Conservation (phyloP, 1,140 invertebrate species). For the Glossosoma conforme region DNA sequence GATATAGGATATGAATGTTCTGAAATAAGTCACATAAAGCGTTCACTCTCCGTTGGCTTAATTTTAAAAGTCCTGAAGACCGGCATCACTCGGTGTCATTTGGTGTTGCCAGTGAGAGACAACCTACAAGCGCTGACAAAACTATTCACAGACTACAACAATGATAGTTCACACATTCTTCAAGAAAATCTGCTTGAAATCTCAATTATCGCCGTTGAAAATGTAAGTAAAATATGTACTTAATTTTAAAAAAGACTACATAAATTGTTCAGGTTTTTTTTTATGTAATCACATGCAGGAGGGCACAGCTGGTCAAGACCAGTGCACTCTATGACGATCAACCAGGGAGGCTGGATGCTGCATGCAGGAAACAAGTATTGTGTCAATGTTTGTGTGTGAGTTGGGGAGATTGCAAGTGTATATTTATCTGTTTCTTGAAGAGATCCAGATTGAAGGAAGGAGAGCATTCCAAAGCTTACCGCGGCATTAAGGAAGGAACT, state of each 20-base stretch:
- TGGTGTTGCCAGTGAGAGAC: constrained; percentile 21
- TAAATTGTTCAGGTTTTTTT: background rate
- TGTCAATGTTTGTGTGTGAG: too few relatives aligned
- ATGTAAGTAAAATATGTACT: constrained; percentile 15
- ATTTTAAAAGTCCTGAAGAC: constrained; percentile 10
- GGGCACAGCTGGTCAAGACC: too few relatives aligned
- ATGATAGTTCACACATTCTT: constrained; percentile 14
- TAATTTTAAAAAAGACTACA: background rate
- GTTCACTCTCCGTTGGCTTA: constrained; percentile 4
- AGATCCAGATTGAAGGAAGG: too few relatives aligned
- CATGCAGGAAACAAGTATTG: too few relatives aligned
- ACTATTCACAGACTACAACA: constrained; percentile 10
- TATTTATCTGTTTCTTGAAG: too few relatives aligned
- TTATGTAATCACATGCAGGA: too few relatives aligned
- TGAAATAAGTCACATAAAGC: constrained; percentile 3
- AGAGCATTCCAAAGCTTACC: too few relatives aligned
- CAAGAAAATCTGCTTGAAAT: constrained; percentile 24
- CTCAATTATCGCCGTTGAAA: constrained; percentile 14
- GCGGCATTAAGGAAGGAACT: too few relatives aligned
- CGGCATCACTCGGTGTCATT: constrained; percentile 22
- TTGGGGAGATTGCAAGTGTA: too few relatives aligned
- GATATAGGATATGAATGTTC: constrained; percentile 5
- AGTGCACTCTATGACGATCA: too few relatives aligned
- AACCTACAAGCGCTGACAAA: constrained; percentile 8
- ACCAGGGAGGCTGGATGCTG: too few relatives aligned